phyloP scores from a whole-genome alignment of 53 echinoderm and acorn worm genomes.

The Apostichopus leukothele region DNA sequence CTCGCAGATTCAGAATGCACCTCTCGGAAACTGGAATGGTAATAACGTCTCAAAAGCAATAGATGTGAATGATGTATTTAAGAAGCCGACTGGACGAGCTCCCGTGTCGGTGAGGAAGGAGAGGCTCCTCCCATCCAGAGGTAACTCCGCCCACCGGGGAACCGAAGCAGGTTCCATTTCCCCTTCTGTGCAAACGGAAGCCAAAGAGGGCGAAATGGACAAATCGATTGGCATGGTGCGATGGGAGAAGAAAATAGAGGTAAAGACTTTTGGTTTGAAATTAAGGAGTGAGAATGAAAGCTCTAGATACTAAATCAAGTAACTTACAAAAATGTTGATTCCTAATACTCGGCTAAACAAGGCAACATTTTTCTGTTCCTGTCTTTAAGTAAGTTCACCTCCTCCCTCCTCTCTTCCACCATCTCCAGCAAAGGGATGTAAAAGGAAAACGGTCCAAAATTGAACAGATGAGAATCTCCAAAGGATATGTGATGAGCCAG shows the following conservation, averaged over 20 bases:
- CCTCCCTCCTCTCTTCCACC: too few species aligned
- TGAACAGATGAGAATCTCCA: too few species aligned
- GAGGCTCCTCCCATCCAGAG: neutral
- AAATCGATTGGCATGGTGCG: conserved; percentile 9
- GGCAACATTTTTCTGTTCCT: too few species aligned
- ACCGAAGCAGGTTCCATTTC: neutral
- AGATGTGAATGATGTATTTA: neutral
- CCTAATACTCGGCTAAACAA: too few species aligned
- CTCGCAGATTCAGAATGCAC: neutral
- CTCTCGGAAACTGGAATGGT: neutral
- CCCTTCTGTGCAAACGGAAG: conserved; percentile 40
- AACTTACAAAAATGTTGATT: too few species aligned
- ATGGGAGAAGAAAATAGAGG: conserved; percentile 25
- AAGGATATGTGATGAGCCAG: too few species aligned
- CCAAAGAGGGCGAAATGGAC: neutral
- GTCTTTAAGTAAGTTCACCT: too few species aligned
- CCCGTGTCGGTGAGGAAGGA: conserved; percentile 2
- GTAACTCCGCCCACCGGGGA: neutral
- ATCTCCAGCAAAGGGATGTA: too few species aligned
- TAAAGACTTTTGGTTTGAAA: neutral
- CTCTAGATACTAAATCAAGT: too few species aligned
- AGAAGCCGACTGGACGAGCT: conserved; percentile 19
- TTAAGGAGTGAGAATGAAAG: neutral
- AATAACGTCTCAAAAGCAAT: neutral
- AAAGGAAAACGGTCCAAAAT: too few species aligned